A percentile compares a stretch with the other conserved stretches of the same genome.
These are phyloP conservation scores for Tillus elongatus DNA, from an alignment of 2,888 invertebrate genomes.

Conservation along the genomic window DNA sequence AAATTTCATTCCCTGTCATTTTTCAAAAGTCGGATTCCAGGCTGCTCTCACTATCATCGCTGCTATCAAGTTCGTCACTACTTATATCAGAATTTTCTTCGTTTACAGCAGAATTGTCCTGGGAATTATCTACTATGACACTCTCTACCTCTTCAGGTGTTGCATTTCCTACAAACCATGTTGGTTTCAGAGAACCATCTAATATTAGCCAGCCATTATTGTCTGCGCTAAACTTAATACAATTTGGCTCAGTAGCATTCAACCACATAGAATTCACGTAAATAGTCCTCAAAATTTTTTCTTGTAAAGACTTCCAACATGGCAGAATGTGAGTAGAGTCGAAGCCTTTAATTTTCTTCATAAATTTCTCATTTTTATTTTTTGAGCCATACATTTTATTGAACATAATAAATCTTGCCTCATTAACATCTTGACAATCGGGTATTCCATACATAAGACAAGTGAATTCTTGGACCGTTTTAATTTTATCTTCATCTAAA, in stretches of 20 bases:
- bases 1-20: too few relatives aligned
- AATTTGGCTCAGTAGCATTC: constrained; percentile 22
- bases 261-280: constrained; percentile 26
- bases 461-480: constrained; percentile 25
- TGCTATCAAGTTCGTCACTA: background rate
- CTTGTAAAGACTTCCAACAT: constrained; percentile 23
- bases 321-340: constrained; percentile 23
- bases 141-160: background rate
- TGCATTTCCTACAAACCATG: constrained; percentile 11
- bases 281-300: constrained; percentile 24
- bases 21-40: too few relatives aligned
- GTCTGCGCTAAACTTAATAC: too few relatives aligned
- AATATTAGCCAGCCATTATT: too few relatives aligned
- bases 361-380: constrained; percentile 23
- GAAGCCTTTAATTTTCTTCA: constrained; percentile 23
- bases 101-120: background rate
- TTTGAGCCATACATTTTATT: constrained; percentile 23
- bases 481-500: constrained; percentile 22
- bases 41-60: background rate
- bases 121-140: constrained; percentile 1
- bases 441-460: constrained; percentile 22
- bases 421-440: constrained; percentile 22
- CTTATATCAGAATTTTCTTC: constrained; percentile 1
- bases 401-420: constrained; percentile 25
- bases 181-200: constrained; percentile 18